Base-by-base conservation (phyloP, 2,113 vertebrate species). In the Pseudonaja textilis region DNA sequence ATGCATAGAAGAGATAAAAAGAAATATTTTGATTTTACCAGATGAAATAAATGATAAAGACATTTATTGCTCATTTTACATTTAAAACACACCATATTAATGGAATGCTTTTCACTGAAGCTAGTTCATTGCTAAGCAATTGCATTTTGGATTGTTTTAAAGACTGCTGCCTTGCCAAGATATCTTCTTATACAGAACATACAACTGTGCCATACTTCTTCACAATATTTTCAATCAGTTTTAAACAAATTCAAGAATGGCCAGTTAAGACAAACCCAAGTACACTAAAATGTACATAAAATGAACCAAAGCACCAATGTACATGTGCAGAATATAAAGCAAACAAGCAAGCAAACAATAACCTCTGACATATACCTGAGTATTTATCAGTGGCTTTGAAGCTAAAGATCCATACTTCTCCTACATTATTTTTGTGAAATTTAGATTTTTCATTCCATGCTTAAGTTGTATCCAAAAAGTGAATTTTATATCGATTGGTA, bases 1-100 rank as follows among this genome's bases (percentile, higher is more conserved):
- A 89, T 95, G 95, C 89, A 95, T 96, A 95, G 96, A 96, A 96
- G 92, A 87, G 86, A 91, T 94, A 94, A 94, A 95, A 95, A 94
- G 86, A 93, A 88, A 95, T 92, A 93, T 91, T 94, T 85, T 61
- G 16, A 12, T 12, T 92, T 94, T 96, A 47, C 93, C 91, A 85
- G 93, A 55, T 42, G n/a, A 91, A 42, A 52, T 22, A 91, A 81
- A 95, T 95, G 94, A 96, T 95, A 96, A 95, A 61, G 34, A 25
- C 74, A 45, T 91, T 39, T 57, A 45, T 34, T 42, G 20, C 8
- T 12, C 34, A 39, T 91, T 91, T 42, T 25, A 57, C 85, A 87
- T 34, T 61, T 47, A 59, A 87, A 87, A 57, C 50, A 23, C 47
- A 59, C 16, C 5, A 25, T 59, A 45, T 86, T 87, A 64, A 85